Evolutionary conservation across 2,113 vertebrate species (phyloP).

Genomic region (Strix uralensis): DNA sequence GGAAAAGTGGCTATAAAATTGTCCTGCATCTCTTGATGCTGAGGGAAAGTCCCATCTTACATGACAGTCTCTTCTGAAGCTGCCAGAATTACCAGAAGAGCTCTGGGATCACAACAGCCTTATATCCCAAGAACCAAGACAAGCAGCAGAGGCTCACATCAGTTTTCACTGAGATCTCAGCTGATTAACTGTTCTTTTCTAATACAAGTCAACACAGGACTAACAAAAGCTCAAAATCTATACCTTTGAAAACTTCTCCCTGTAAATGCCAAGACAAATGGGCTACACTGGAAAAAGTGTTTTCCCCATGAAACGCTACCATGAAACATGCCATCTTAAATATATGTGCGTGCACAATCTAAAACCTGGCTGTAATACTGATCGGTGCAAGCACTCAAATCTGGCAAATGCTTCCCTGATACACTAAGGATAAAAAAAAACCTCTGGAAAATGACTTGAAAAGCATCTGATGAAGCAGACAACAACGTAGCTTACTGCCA

Average conservation of each 20-base stretch:
- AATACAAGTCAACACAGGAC: not conserved
- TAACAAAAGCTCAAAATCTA: not conserved
- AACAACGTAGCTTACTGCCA: not conserved
- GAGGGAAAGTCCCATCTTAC: not conserved
- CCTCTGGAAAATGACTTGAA: not conserved
- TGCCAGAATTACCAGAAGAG: not conserved
- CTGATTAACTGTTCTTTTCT: not conserved
- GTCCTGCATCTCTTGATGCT: not conserved
- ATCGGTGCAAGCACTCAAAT: not conserved
- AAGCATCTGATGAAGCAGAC: not conserved
- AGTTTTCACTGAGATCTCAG: not conserved
- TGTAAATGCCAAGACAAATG: not conserved
- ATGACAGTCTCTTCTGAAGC: not conserved
- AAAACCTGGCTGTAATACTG: not conserved
- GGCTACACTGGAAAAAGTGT: rapidly evolving
- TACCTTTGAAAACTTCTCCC: not conserved
- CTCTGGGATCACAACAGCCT: not conserved
- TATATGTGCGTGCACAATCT: rapidly evolving
- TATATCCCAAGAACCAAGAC: not conserved
- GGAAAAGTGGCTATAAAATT: not conserved
- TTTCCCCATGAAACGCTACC: not conserved
- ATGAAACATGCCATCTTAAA: not conserved
- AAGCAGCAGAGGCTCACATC: not conserved
- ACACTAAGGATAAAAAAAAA: not conserved
- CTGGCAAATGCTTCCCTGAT: not conserved